phyloP scores from a whole-genome alignment of 2,888 invertebrate species.

The Rhagonycha lutea region DNA sequence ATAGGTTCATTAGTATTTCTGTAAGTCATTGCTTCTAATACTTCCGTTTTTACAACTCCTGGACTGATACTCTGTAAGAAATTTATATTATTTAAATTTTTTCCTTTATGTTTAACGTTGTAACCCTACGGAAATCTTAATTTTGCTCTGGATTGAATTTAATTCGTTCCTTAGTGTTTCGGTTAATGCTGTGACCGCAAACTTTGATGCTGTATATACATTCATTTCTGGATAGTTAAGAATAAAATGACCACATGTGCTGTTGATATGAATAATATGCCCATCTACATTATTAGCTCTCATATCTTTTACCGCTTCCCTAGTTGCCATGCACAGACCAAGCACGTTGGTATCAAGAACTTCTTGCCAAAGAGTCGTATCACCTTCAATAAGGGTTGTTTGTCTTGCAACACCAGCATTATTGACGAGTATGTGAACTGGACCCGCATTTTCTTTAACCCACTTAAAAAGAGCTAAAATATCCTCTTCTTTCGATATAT shows the following conservation, averaged over 20 bases:
- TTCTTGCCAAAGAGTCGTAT: slow-evolving; percentile 1
- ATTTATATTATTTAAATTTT: not conserved
- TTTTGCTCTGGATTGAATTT: slow-evolving; percentile 12
- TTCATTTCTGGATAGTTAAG: not conserved
- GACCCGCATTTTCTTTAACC: too few relatives aligned
- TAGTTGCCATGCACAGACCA: slow-evolving; percentile 20
- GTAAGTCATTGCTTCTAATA: not conserved
- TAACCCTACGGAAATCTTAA: slow-evolving; percentile 26
- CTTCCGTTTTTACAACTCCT: not conserved
- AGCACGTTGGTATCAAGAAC: slow-evolving; percentile 25
- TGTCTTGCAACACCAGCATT: too few relatives aligned
- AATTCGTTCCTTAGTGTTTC: slow-evolving; percentile 12
- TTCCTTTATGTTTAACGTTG: too few relatives aligned
- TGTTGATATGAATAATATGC: slow-evolving; percentile 31
- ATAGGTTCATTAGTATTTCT: not conserved
- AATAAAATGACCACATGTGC: slow-evolving; percentile 21
- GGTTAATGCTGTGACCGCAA: too few relatives aligned
- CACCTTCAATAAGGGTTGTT: slow-evolving; percentile 20
- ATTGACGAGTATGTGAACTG: too few relatives aligned
- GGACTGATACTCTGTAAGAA: not conserved
- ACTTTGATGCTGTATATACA: slow-evolving; percentile 14
- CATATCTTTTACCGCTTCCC: slow-evolving; percentile 29
- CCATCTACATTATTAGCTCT: slow-evolving; percentile 22
- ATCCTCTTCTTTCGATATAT: slow-evolving; percentile 32
- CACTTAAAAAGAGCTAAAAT: slow-evolving; percentile 25